Evolutionary conservation across 2,797 vertebrate genomes (phyloP).

Genomic region (Chelmon rostratus): DNA sequence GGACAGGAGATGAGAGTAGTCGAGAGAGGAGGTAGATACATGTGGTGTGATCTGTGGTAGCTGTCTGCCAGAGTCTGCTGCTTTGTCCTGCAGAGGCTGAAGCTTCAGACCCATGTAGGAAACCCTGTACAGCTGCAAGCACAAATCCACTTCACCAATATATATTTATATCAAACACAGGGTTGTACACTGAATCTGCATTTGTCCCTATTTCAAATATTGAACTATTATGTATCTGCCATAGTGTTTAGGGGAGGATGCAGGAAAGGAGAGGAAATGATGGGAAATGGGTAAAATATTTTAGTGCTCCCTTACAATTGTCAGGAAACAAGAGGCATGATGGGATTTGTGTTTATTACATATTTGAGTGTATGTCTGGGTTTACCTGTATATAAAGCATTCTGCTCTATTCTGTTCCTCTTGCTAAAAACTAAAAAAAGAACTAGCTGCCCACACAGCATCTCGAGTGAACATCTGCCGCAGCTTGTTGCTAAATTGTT

Average conservation of each 20-base stretch:
- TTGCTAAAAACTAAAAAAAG: background rate
- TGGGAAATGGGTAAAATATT: background rate
- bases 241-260: background rate
- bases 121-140: constrained; percentile 28
- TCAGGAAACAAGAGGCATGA: background rate
- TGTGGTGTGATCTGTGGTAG: constrained; percentile 69
- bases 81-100: constrained; percentile 64
- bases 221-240: constrained; percentile 5
- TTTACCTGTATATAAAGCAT: background rate
- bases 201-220: constrained; percentile 35
- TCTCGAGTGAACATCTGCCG: constrained; percentile 63
- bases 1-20: constrained; percentile 73
- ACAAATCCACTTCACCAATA: constrained; percentile 56
- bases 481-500: constrained; percentile 46
- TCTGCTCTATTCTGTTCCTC: constrained; percentile 19
- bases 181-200: constrained; percentile 25
- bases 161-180: constrained; percentile 2
- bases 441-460: constrained; percentile 34
- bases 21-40: constrained; percentile 70
- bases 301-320: background rate
- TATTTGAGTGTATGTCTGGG: constrained; percentile 16
- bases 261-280: background rate
- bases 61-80: constrained; percentile 65
- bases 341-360: background rate
- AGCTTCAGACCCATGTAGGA: constrained; percentile 32